phyloP scores from a whole-genome alignment of 2,113 vertebrate species.

The Engystomops pustulosus region DNA sequence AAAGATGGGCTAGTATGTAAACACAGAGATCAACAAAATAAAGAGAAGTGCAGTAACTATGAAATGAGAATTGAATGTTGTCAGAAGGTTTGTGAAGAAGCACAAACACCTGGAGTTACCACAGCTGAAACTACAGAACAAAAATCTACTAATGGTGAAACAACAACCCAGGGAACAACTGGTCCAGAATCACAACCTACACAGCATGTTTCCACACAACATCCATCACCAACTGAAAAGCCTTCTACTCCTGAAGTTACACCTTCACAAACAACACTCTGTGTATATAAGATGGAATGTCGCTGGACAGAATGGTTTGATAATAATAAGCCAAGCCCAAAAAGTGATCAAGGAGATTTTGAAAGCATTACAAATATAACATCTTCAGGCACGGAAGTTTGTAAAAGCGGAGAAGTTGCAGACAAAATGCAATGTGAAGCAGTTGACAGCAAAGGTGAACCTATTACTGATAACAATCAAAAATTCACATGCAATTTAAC shows the following conservation, averaged over 20 bases:
- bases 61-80: conserved; percentile 38
- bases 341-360: conserved; percentile 42
- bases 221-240: background rate
- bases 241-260: background rate
- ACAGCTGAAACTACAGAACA: background rate
- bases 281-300: conserved; percentile 41
- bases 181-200: background rate
- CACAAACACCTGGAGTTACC: background rate
- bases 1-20: conserved; percentile 22
- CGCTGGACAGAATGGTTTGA: conserved; percentile 45
- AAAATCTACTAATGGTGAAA: background rate
- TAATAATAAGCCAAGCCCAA: conserved; percentile 16
- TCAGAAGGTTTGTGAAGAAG: conserved; percentile 1
- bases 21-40: conserved; percentile 29
- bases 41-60: conserved; percentile 39
- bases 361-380: conserved; percentile 23
- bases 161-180: background rate
- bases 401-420: conserved; percentile 3
- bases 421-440: conserved; percentile 47
- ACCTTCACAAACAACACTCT: conserved; percentile 10
- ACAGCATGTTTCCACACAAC: background rate
- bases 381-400: background rate
- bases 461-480: background rate
- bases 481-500: conserved; percentile 7
- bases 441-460: background rate